phyloP scores from a whole-genome alignment of 1,140 invertebrate genomes.

The Psix sp. region DNA sequence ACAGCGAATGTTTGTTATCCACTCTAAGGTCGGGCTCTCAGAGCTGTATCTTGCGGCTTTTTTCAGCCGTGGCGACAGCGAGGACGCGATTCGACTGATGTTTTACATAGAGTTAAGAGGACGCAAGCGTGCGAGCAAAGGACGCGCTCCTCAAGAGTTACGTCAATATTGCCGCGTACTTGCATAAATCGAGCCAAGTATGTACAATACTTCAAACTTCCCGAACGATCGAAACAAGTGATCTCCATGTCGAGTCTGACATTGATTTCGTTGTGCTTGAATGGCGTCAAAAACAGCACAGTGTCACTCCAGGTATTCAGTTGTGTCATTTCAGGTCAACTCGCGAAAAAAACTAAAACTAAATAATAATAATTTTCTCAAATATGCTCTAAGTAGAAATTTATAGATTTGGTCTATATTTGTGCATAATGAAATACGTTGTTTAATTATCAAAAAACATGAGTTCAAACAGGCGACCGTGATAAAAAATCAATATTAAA shows the following conservation, averaged over 20 bases:
- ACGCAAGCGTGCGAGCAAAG: conserved; percentile 55
- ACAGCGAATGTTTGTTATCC: conserved; percentile 64
- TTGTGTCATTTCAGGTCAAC: too few relatives aligned
- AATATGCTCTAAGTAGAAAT: too few relatives aligned
- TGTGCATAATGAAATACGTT: too few relatives aligned
- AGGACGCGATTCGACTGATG: conserved; percentile 33
- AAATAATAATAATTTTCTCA: too few relatives aligned
- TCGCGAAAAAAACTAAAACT: too few relatives aligned
- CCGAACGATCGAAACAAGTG: conserved; percentile 33
- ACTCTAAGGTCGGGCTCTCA: conserved; percentile 61
- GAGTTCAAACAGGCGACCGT: too few relatives aligned
- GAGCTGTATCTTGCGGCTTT: conserved; percentile 35
- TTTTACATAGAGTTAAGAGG: conserved; percentile 57
- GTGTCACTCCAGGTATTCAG: conserved; percentile 4
- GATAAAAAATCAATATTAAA: too few relatives aligned
- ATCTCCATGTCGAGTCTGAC: conserved; percentile 50
- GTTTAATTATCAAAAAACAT: too few relatives aligned
- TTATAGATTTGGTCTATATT: too few relatives aligned
- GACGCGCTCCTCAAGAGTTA: conserved; percentile 62
- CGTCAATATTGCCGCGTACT: conserved; percentile 67
- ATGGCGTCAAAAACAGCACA: conserved; percentile 30
- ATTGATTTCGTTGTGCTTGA: conserved; percentile 35
- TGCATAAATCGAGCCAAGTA: conserved; percentile 60
- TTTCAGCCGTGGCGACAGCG: conserved; percentile 30
- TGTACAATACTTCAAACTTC: conserved; percentile 48